Base-by-base conservation (phyloP, 92 coral and sea anemone genomes). In the Zoanthus solanderi region DNA sequence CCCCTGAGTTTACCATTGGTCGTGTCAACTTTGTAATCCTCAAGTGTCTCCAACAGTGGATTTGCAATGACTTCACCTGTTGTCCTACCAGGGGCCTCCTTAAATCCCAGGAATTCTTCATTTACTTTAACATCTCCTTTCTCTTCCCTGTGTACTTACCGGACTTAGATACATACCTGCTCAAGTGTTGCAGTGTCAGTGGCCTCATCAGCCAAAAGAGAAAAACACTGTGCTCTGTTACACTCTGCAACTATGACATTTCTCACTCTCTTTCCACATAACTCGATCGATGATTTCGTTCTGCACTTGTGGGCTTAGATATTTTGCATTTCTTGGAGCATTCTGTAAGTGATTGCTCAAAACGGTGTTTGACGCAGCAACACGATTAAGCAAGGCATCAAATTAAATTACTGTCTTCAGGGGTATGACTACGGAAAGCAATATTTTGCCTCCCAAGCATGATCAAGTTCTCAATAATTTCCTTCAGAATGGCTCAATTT, bases 91-190 rank as follows among this genome's bases (percentile, higher is more conserved):
- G 67, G 82, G 48, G 82, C 82, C 82, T 77, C 82, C 46, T 77
- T 77, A 32, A 77, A 77, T 53, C 82, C 67, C 82, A 77, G 68
- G 67, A 77, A 77, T 53, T 77, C 82, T 52, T 77, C 67, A 45
- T 76, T 76, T 76, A 76, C 66, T 76, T 53, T 4, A 76, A 76
- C 81, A 76, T 78, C 83, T 78, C 69, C 69, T 1, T 78, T 78
- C 83, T 78, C 83, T 78, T 78, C 83, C 50, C 83, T 54, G 50
- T 77, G 83, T 77, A 77, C 48, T 66, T 54, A 77, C 83, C 83
- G 83, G 83, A 77, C 68, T 28, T 48, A 77, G 83, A 77, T 77
- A 77, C 68, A 77, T 7, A 77, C 83, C 83, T 77, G 23, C 23
- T 23, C 23, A 23, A 23, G 0, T 23, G 23, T 23, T 23, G 23